Evolutionary conservation across 2,888 invertebrate genomes (phyloP).

Genomic region (Salpingus planirostris): DNA sequence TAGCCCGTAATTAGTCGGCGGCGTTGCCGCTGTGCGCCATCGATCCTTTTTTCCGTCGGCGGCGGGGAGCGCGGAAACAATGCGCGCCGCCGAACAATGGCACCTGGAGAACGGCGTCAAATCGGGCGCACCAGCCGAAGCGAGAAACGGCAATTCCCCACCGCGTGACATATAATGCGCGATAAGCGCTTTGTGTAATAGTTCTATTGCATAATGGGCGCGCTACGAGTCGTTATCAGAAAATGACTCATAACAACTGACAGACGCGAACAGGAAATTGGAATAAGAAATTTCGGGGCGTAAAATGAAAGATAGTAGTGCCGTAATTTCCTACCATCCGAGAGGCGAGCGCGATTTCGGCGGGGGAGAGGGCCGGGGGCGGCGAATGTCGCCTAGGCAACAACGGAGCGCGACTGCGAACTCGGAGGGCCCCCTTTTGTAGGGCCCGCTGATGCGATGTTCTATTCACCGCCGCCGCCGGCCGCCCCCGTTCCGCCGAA

Average conservation of each 20-base stretch:
- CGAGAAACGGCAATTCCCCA: slow-evolving; percentile 39
- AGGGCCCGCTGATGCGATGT: slow-evolving; percentile 27
- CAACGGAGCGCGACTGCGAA: slow-evolving; percentile 25
- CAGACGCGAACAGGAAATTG: slow-evolving; percentile 54
- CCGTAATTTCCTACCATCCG: slow-evolving; percentile 58
- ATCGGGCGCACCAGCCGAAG: slow-evolving; percentile 29
- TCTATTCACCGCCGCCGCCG: slow-evolving; percentile 33
- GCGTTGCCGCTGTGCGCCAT: not conserved
- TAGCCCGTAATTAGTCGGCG: slow-evolving; percentile 28
- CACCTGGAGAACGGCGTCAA: slow-evolving; percentile 31
- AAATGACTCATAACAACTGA: slow-evolving; percentile 64
- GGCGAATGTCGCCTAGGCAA: not conserved
- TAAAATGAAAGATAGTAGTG: slow-evolving; percentile 69
- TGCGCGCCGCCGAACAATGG: slow-evolving; percentile 23
- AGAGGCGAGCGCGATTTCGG: slow-evolving; percentile 25
- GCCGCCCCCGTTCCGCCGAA: slow-evolving; percentile 12
- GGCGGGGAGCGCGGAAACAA: slow-evolving; percentile 12
- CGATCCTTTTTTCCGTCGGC: not conserved
- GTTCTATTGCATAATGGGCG: slow-evolving; percentile 46
- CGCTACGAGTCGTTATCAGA: slow-evolving; percentile 54
- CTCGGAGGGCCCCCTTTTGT: slow-evolving; percentile 21
- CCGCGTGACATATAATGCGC: slow-evolving; percentile 43
- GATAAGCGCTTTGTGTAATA: slow-evolving; percentile 44
- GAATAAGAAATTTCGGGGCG: slow-evolving; percentile 71
- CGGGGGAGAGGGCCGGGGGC: slow-evolving; percentile 6